Conservation (phyloP, 1,140 invertebrate species). For the Phymastichus coffea region DNA sequence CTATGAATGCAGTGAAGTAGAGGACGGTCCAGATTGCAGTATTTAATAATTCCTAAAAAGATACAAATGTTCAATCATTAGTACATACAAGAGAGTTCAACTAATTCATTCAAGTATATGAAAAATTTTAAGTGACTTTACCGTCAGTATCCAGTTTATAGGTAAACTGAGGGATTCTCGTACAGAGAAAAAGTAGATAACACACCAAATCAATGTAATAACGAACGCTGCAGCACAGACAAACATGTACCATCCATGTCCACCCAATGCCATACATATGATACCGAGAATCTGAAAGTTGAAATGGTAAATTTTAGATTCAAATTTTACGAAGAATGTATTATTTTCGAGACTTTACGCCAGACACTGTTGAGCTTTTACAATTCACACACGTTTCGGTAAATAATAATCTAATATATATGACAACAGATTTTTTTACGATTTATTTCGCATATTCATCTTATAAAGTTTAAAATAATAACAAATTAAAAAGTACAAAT, state of each 20-base stretch:
- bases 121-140: slow-evolving; percentile 40
- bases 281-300: slow-evolving; percentile 74
- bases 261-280: slow-evolving; percentile 70
- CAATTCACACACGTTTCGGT: background rate
- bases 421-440: no score
- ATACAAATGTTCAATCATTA: slow-evolving; percentile 32
- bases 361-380: no score
- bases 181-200: slow-evolving; percentile 77
- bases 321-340: background rate
- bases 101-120: no score
- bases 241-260: slow-evolving; percentile 81
- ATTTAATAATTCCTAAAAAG: slow-evolving; percentile 75
- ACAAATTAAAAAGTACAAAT: no score
- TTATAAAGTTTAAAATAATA: no score
- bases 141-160: slow-evolving; percentile 81
- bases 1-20: slow-evolving; percentile 78
- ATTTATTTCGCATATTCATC: no score
- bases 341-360: no score
- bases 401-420: no score
- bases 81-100: no score
- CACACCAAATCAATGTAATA: slow-evolving; percentile 76
- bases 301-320: no score
- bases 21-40: slow-evolving; percentile 69
- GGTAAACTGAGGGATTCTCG: slow-evolving; percentile 74
- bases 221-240: slow-evolving; percentile 80